phyloP scores from a whole-genome alignment of 2,888 invertebrate species.

The Cryptocheilus praepositus region DNA sequence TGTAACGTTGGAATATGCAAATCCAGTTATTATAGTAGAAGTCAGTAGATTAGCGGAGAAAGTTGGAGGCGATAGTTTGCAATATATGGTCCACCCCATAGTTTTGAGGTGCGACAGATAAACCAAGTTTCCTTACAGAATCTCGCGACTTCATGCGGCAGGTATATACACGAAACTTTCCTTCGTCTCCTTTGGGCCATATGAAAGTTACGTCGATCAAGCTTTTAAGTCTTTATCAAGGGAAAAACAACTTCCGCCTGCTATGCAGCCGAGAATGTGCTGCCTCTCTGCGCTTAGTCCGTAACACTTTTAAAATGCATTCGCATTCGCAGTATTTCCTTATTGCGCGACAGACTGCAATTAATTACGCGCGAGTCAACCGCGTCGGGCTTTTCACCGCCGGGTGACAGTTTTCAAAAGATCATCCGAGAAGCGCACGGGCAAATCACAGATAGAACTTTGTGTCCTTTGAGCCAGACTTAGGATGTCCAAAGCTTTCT shows the following conservation, averaged over 20 bases:
- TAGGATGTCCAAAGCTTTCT: slow-evolving; percentile 28
- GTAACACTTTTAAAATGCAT: not conserved
- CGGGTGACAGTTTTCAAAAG: too few relatives aligned
- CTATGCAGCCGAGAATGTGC: too few relatives aligned
- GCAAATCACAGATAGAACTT: slow-evolving; percentile 31
- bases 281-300: too few relatives aligned
- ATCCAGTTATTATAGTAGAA: not conserved
- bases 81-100: slow-evolving; percentile 34
- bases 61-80: slow-evolving; percentile 26
- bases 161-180: slow-evolving; percentile 57
- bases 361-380: too few relatives aligned
- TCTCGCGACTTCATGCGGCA: slow-evolving; percentile 47
- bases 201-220: slow-evolving; percentile 56
- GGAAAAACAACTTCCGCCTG: slow-evolving; percentile 44
- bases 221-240: slow-evolving; percentile 49
- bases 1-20: too few relatives aligned
- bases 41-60: not conserved
- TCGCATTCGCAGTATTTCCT: not conserved
- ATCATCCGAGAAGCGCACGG: slow-evolving; percentile 26
- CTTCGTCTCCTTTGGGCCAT: slow-evolving; percentile 51
- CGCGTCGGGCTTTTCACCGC: too few relatives aligned
- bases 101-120: slow-evolving; percentile 43
- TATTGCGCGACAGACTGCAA: not conserved
- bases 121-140: slow-evolving; percentile 40
- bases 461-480: slow-evolving; percentile 28